Base-by-base conservation (phyloP, 2,113 vertebrate genomes). In the Dendrocopos noguchii region DNA sequence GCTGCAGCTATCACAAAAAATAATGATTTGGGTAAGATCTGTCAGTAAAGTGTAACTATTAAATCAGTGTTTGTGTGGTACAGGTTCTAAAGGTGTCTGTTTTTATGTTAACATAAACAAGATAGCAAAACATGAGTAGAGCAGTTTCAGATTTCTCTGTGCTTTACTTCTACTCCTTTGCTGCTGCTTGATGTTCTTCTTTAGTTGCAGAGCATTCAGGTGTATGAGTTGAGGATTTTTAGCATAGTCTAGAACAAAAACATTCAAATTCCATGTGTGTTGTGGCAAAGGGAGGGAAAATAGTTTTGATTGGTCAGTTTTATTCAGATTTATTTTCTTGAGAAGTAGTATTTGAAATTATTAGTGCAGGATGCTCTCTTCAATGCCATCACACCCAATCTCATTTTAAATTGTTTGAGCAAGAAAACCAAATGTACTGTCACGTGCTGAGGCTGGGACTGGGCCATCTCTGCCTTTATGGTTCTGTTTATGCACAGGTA, bases 1-100 rank as follows among this genome's bases (percentile, higher is more conserved):
- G 98, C 98, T 22, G 98, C 98, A 53, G 99, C 99, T 29, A 99
- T 99, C 97, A 99, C 99, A 50, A 99, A 99, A 97, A 99, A 99
- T 97, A 99, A 99, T 24, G 99, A 99, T 97, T 97, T 99, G 88
- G 99, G 99, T 99, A 98, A 97, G 98, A 78, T 9, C 31, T 56
- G 9, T 52, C 25, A 29, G 36, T 56, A 44, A 25, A 36, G 7
- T 25, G 28, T 59, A 47, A 34, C 57, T 91, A 59, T n/a, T 65
- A 47, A 79, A 68, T 83, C 80, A 39, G 17, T 17, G n/a, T 21
- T 7, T 31, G 20, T n/a, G 29, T 71, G 57, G 42, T 21, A 93
- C 50, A 75, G 31, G 5, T 53, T 75, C 39, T 87, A 44, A 67
- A 88, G 6, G 4, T 87, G 25, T 29, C 50, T 50, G 15, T 47